Evolutionary conservation across 2,797 vertebrate genomes (phyloP).

Genomic region (Vultur gryphus): DNA sequence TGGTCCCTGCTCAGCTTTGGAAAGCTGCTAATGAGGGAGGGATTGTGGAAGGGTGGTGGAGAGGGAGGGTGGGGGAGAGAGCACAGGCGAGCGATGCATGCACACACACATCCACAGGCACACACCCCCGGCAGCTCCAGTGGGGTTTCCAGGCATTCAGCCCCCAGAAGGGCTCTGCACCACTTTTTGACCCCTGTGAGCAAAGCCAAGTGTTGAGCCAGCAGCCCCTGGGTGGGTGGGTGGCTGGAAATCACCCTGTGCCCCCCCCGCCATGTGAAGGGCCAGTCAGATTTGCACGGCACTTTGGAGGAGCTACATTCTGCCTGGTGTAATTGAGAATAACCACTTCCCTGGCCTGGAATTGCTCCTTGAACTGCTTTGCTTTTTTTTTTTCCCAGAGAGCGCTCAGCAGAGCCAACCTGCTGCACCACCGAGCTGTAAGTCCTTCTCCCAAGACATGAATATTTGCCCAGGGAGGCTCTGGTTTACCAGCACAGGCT

Average conservation of each 20-base stretch:
- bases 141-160: background rate
- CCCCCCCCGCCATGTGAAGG: accelerated
- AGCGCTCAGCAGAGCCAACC: accelerated
- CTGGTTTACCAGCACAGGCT: background rate
- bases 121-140: accelerated
- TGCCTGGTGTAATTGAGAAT: background rate
- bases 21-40: background rate
- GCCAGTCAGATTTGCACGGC: accelerated
- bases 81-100: accelerated
- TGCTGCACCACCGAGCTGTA: background rate
- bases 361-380: background rate
- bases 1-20: background rate
- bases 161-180: background rate
- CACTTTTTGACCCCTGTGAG: too few relatives aligned
- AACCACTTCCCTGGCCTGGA: background rate
- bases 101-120: too few relatives aligned
- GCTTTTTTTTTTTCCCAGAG: background rate
- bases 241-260: background rate
- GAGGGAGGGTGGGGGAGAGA: background rate
- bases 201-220: background rate
- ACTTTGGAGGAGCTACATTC: background rate
- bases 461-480: background rate
- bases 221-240: accelerated
- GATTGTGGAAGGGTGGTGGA: background rate
- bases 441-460: background rate